phyloP scores from a whole-genome alignment of 1,140 invertebrate species.

The Drosophila azteca region DNA sequence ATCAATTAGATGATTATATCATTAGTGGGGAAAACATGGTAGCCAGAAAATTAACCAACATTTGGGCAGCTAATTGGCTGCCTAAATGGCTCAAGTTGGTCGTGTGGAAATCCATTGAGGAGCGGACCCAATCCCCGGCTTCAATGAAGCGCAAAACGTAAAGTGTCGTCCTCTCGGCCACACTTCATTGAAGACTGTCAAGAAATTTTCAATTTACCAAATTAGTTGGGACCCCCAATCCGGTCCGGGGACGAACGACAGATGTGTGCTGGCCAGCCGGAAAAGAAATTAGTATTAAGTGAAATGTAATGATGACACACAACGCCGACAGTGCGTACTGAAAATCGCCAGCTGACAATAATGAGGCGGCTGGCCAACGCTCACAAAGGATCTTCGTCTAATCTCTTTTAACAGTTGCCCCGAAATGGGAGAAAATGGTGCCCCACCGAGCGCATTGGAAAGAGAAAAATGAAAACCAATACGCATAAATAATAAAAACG shows the following conservation, averaged over 20 bases:
- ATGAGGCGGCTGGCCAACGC: slow-evolving; percentile 43
- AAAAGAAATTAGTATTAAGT: slow-evolving; percentile 75
- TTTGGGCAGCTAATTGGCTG: slow-evolving; percentile 80
- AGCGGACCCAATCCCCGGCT: slow-evolving; percentile 19
- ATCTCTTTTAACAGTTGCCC: slow-evolving; percentile 50
- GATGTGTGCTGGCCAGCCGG: slow-evolving; percentile 28
- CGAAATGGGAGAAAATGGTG: slow-evolving; percentile 9
- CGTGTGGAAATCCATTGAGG: slow-evolving; percentile 72
- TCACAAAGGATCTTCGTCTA: slow-evolving; percentile 32
- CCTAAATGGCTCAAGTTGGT: slow-evolving; percentile 75
- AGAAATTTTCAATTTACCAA: slow-evolving; percentile 79
- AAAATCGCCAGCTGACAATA: slow-evolving; percentile 75
- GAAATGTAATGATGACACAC: slow-evolving; percentile 73
- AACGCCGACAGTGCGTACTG: slow-evolving; percentile 44
- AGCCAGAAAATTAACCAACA: slow-evolving; percentile 74
- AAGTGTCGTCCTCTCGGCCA: slow-evolving; percentile 66
- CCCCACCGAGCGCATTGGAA: slow-evolving; percentile 33
- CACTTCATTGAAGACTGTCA: slow-evolving; percentile 78
- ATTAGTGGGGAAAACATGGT: slow-evolving; percentile 65
- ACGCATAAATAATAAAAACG: slow-evolving; percentile 60
- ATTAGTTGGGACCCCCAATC: slow-evolving; percentile 49
- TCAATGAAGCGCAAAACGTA: slow-evolving; percentile 63
- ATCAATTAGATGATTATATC: slow-evolving; percentile 81
- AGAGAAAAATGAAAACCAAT: slow-evolving; percentile 62
- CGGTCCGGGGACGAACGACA: slow-evolving; percentile 8